Evolutionary conservation across 53 echinoderm and acorn worm genomes (phyloP).

Genomic region (Hippasteria phrygiana): DNA sequence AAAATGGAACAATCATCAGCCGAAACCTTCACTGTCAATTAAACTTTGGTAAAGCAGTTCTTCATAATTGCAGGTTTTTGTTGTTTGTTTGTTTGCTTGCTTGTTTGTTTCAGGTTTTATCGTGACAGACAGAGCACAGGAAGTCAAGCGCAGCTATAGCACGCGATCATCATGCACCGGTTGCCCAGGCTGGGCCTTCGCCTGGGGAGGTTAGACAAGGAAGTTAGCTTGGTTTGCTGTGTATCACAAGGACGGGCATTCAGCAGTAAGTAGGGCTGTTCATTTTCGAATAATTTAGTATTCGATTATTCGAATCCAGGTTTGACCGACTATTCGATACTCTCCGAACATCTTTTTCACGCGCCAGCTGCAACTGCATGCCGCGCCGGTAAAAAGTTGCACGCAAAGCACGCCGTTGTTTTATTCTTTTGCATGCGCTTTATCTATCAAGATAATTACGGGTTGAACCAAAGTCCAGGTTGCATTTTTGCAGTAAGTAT

Average conservation of each 20-base stretch:
- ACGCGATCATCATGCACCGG: background rate
- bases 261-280: conserved; percentile 7
- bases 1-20: too few species aligned
- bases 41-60: too few species aligned
- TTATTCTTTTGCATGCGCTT: background rate
- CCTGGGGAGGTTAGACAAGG: background rate
- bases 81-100: too few species aligned
- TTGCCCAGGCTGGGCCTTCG: background rate
- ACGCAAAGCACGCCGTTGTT: too few species aligned
- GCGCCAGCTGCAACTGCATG: background rate
- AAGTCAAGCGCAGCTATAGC: too few species aligned
- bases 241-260: background rate
- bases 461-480: background rate
- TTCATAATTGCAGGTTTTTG: too few species aligned
- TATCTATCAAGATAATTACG: background rate
- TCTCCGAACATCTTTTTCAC: background rate
- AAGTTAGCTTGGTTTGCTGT: background rate
- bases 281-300: background rate
- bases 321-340: background rate
- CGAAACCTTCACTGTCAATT: too few species aligned
- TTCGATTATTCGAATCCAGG: background rate
- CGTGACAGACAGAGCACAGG: too few species aligned
- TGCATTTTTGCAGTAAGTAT: too few species aligned
- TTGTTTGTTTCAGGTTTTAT: too few species aligned
- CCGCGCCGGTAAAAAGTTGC: too few species aligned